phyloP scores from a whole-genome alignment of 2,888 invertebrate genomes.

The Cybosia mesomella region DNA sequence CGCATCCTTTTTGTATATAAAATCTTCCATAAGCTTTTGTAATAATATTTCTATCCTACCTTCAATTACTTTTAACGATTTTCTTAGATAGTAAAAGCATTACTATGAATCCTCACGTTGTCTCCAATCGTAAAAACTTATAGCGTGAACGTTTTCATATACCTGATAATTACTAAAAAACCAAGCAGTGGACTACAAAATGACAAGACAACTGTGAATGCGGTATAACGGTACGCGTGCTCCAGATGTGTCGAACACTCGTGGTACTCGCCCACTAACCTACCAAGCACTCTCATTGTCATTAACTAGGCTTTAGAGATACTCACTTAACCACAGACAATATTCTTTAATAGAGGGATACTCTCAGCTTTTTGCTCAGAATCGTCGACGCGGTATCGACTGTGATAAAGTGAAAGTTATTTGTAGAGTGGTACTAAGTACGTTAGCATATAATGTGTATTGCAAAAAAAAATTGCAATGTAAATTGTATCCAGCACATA shows the following conservation, averaged over 20 bases:
- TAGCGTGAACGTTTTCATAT: neutral
- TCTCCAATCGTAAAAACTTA: neutral
- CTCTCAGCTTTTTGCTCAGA: neutral
- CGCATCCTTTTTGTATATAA: neutral
- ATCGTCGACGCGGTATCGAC: too few relatives aligned
- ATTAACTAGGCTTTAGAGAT: constrained; percentile 39
- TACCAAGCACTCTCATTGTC: constrained; percentile 44
- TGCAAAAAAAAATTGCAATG: neutral
- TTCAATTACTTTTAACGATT: neutral
- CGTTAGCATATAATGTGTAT: neutral
- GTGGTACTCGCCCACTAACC: constrained; percentile 50
- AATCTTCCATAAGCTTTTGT: neutral
- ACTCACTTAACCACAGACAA: constrained; percentile 36
- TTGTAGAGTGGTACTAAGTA: neutral
- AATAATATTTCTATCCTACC: neutral
- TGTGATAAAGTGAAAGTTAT: constrained; percentile 14
- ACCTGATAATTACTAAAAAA: neutral
- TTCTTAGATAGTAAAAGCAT: neutral
- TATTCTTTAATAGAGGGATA: constrained; percentile 18
- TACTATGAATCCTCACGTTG: neutral
- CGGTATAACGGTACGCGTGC: constrained; percentile 56
- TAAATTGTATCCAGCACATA: too few relatives aligned
- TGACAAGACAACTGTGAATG: constrained; percentile 18
- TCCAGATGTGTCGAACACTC: constrained; percentile 55
- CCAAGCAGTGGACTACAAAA: neutral